Conservation (phyloP, 2,797 vertebrate species). For the Dermochelys coriacea region DNA sequence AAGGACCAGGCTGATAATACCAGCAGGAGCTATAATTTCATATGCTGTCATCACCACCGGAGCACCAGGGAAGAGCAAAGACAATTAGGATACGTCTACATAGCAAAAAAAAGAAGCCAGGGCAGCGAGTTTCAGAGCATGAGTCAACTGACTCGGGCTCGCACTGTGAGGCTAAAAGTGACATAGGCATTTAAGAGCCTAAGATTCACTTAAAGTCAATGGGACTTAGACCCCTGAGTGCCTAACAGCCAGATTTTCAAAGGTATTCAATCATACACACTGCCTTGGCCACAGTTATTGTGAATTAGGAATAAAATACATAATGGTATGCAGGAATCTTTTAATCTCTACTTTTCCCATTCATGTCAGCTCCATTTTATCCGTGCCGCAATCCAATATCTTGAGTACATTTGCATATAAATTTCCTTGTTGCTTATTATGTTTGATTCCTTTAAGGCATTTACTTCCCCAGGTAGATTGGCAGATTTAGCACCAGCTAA, state of each 20-base stretch:
- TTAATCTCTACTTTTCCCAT: background rate
- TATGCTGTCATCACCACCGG: slow-evolving; percentile 44
- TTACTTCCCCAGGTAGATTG: background rate
- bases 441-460: slow-evolving; percentile 53
- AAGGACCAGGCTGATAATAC: slow-evolving; percentile 53
- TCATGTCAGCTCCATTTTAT: slow-evolving; percentile 41
- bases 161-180: background rate
- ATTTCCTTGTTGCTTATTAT: slow-evolving; percentile 48
- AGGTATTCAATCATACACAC: slow-evolving; percentile 30
- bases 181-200: background rate
- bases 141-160: background rate
- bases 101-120: background rate
- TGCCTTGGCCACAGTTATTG: background rate
- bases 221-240: no score
- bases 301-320: slow-evolving; percentile 17
- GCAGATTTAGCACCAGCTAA: slow-evolving; percentile 35
- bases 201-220: background rate
- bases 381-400: slow-evolving; percentile 31
- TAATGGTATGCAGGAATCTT: background rate
- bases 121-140: background rate
- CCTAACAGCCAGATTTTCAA: background rate
- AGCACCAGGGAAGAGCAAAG: slow-evolving; percentile 19
- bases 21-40: slow-evolving; percentile 59
- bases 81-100: background rate
- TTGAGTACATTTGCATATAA: slow-evolving; percentile 56